Evolutionary conservation across 2,888 invertebrate genomes (phyloP), one percentile per base, ranked within the genome.

Genomic region (Drosophila atripex): DNA sequence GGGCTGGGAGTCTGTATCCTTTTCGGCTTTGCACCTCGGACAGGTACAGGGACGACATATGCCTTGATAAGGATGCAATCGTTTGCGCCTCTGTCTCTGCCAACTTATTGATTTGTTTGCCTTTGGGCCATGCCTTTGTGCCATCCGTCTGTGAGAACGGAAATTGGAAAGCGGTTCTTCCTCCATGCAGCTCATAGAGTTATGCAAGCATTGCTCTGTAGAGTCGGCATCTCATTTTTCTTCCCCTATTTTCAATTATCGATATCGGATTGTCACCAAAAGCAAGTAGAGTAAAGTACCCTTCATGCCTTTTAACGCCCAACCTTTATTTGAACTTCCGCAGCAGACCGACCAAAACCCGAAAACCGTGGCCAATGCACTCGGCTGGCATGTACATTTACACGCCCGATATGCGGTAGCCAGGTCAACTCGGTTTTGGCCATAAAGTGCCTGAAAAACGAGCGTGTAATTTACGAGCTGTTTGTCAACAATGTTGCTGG

Each of bases 381-480:
- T 41, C 47, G 45, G 32, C 35, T 43, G 66, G 52, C 49, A 39
- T 32, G 49, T 18, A 45, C 12, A 73, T 32, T 32, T 32, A 32
- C 32, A 32, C 32, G 32, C 41, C 18, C 16, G 16, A 18, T 16
- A 41, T 16, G 9, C 68, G 57, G 73, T 57, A 66, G 75, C 71
- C 49, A 54, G 59, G 51, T 54, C 41, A 55, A 32, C 71, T 30
- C 50, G 51, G 18, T 45, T 39, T 52, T 61, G 55, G 57, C 57
- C 73, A 73, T 75, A 77, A 72, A 82, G 61, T 75, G 71, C 49
- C 57, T 78, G 54, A 74, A 71, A 80, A 87, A 85, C 65, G 76
- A 72, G 86, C 86, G 69, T 51, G 65, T 77, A 88, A 84, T 88
- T 88, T 84, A 84, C 76, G 86, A 79, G 84, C 83, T 83, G 77